These are phyloP conservation scores for Struthidea cinerea DNA, from an alignment of 2,113 vertebrate genomes.

Conservation along the genomic window DNA sequence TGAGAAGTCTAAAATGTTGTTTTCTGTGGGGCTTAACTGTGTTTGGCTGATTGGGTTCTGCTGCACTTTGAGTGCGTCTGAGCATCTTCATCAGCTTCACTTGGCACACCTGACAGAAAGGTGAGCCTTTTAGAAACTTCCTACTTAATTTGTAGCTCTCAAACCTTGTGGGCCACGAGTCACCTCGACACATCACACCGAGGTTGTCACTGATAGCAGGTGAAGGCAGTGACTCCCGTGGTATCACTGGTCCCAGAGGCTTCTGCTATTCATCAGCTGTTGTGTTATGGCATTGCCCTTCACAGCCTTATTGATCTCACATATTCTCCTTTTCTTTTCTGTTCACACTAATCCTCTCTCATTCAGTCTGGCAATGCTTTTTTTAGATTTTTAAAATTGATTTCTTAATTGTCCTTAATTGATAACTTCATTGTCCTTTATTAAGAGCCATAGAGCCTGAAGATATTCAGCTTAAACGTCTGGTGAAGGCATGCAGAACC, in stretches of 20 bases:
- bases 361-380: background rate
- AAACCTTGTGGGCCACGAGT: background rate
- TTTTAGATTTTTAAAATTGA: background rate
- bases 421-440: background rate
- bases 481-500: background rate
- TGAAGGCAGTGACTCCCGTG: background rate
- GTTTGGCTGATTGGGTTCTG: background rate
- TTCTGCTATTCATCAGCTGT: background rate
- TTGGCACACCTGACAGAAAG: background rate
- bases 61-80: background rate
- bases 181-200: background rate
- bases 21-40: background rate
- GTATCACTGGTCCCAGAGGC: background rate
- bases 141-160: background rate
- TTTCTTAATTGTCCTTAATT: background rate
- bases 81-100: background rate
- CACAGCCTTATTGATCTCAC: background rate
- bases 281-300: background rate
- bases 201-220: background rate
- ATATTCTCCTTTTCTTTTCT: background rate
- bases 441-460: background rate
- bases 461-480: background rate
- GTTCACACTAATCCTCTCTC: background rate
- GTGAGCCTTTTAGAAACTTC: background rate
- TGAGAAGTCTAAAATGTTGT: background rate